phyloP scores from a whole-genome alignment of 2,888 invertebrate species.

The Mycogona germanica region DNA sequence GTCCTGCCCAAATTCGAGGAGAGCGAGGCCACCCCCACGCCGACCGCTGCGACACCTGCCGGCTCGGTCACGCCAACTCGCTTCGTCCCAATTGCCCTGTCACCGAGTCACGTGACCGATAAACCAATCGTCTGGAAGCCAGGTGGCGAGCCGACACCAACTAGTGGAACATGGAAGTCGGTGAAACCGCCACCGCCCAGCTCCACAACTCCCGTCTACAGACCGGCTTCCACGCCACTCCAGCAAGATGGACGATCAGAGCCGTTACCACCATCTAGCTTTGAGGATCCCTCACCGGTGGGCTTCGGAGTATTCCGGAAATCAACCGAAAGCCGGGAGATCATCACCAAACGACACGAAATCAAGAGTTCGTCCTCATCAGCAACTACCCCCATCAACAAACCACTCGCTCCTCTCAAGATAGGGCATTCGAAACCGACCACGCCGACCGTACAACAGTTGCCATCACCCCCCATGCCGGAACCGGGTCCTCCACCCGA shows the following conservation, averaged over 20 bases:
- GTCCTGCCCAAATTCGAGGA: too few species aligned
- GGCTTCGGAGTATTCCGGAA: conserved; percentile 19
- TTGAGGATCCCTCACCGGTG: conserved; percentile 38
- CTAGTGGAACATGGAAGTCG: conserved; percentile 11
- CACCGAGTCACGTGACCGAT: neutral
- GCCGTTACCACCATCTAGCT: conserved; percentile 35
- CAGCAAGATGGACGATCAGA: too few species aligned
- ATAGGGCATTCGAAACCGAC: too few species aligned
- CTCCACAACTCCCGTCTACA: conserved; percentile 15
- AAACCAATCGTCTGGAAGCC: conserved; percentile 10
- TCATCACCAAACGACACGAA: neutral
- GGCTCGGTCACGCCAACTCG: conserved; percentile 5
- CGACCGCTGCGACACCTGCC: conserved; percentile 5
- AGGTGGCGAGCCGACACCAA: conserved; percentile 4
- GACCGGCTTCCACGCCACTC: conserved; percentile 17
- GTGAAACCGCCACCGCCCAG: conserved; percentile 5
- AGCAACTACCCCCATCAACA: too few species aligned
- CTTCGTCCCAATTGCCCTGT: conserved; percentile 10
- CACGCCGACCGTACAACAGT: neutral
- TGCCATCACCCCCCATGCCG: conserved; percentile 10
- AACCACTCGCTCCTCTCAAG: too few species aligned
- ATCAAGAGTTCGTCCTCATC: neutral
- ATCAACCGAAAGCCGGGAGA: conserved; percentile 48
- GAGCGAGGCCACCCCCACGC: conserved; percentile 8
- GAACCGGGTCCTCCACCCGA: conserved; percentile 35